Evolutionary conservation across 2,888 invertebrate genomes (phyloP).

Genomic region (Eupelmus urozonus): DNA sequence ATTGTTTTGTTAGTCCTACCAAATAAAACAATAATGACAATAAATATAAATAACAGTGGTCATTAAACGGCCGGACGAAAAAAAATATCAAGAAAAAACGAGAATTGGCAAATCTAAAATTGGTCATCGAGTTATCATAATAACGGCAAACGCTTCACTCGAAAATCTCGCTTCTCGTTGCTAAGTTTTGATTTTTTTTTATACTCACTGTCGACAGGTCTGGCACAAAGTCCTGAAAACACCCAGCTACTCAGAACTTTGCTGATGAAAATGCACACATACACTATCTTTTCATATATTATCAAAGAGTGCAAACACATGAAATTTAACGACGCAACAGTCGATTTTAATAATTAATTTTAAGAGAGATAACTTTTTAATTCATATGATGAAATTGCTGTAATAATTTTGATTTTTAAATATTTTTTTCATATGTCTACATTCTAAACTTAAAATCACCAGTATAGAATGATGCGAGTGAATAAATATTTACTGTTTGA

Average conservation of each 20-base stretch:
- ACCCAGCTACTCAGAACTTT: conserved; percentile 75
- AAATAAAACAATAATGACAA: conserved; percentile 57
- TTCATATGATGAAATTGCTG: background rate
- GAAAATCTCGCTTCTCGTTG: conserved; percentile 70
- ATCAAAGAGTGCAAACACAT: conserved; percentile 20
- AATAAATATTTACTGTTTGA: background rate
- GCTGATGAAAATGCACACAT: conserved; percentile 37
- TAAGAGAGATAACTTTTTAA: background rate
- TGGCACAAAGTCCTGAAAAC: conserved; percentile 79
- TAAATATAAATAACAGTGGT: conserved; percentile 45
- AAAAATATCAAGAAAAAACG: conserved; percentile 52
- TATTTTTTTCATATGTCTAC: conserved; percentile 22
- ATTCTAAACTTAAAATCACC: conserved; percentile 4
- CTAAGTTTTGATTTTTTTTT: conserved; percentile 57
- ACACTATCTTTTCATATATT: conserved; percentile 41
- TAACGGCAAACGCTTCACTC: conserved; percentile 74
- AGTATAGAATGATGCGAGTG: background rate
- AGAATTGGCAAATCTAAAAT: conserved; percentile 61
- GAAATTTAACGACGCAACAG: background rate
- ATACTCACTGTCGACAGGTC: conserved; percentile 79
- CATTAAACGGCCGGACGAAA: conserved; percentile 50
- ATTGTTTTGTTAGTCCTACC: conserved; percentile 74
- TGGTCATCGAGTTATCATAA: conserved; percentile 69
- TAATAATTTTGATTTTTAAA: background rate
- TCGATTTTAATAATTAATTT: background rate